Percentiles rank a stretch among this genome's conserved stretches.
phyloP scores from a whole-genome alignment of 2,113 vertebrate species.

The Callithrix jacchus region DNA sequence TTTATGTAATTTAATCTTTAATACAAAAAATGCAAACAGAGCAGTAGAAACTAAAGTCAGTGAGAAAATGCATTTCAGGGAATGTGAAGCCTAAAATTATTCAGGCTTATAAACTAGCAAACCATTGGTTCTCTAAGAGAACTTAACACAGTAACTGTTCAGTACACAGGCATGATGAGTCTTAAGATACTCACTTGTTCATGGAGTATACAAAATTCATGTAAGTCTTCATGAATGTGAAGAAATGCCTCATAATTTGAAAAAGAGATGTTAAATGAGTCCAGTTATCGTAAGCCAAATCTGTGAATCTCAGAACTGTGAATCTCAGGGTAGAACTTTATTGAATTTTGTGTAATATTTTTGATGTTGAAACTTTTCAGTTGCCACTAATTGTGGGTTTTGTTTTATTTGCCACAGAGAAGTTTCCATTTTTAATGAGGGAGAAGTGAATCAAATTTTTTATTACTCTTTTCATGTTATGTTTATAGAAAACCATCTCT shows the following conservation, averaged over 20 bases:
- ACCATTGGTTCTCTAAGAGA: neutral
- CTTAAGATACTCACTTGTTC: neutral
- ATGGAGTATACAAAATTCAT: neutral
- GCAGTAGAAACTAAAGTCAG: neutral
- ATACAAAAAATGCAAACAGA: neutral
- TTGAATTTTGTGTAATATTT: neutral
- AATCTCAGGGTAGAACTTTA: no score
- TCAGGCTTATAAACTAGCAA: neutral
- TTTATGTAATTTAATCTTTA: constrained; percentile 14
- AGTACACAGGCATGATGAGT: neutral
- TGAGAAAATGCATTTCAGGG: neutral
- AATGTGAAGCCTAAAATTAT: neutral
- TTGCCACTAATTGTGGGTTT: neutral
- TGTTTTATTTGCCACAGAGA: neutral
- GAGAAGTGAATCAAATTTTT: neutral
- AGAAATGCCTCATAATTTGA: constrained; percentile 11
- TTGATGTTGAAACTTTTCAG: neutral
- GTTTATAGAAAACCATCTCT: neutral
- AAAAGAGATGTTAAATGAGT: neutral
- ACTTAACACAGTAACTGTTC: neutral
- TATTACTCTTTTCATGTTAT: neutral
- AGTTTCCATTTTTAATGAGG: neutral
- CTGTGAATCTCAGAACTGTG: neutral
- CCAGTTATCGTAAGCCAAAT: neutral
- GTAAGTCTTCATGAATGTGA: neutral